phyloP scores from a whole-genome alignment of 53 echinoderm and acorn worm genomes.

The Pentamera pediparva region DNA sequence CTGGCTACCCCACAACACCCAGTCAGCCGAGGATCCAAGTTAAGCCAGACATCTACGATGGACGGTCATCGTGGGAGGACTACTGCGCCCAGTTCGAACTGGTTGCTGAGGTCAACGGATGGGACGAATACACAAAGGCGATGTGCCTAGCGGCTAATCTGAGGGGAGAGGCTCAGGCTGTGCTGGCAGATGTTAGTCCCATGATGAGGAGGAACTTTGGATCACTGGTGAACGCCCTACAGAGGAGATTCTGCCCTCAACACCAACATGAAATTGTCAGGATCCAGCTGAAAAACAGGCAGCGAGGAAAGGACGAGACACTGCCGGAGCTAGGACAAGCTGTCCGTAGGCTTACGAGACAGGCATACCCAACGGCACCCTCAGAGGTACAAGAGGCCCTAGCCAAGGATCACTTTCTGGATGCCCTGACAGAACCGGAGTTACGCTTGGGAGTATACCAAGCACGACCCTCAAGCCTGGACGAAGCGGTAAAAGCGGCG shows the following conservation, averaged over 20 bases:
- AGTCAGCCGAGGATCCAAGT: too few species aligned
- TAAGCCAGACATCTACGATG: conserved; percentile 33
- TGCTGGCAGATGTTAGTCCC: neutral
- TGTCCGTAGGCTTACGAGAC: conserved; percentile 4
- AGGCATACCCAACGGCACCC: conserved; percentile 17
- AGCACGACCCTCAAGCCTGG: conserved; percentile 17
- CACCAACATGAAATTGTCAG: conserved; percentile 28
- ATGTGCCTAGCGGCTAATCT: conserved; percentile 40
- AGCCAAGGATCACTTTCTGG: conserved; percentile 40
- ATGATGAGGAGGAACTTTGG: neutral
- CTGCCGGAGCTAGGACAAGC: conserved; percentile 34
- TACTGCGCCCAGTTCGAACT: conserved; percentile 48
- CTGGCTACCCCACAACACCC: too few species aligned
- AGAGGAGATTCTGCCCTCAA: conserved; percentile 24
- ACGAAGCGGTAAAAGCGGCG: conserved; percentile 31
- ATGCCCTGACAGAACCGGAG: conserved; percentile 34
- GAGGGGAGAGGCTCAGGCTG: conserved; percentile 13
- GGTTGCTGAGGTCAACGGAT: conserved; percentile 24
- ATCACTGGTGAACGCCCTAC: conserved; percentile 15
- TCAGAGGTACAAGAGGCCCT: conserved; percentile 4
- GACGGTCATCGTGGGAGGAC: conserved; percentile 26
- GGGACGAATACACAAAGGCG: conserved; percentile 19
- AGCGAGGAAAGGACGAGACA: conserved; percentile 6
- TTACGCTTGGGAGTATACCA: conserved; percentile 19
- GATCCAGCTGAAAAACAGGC: conserved; percentile 25